These are phyloP conservation scores for Ptychobarbus kaznakovi DNA, from an alignment of 2,797 vertebrate species.

Conservation along the genomic window DNA sequence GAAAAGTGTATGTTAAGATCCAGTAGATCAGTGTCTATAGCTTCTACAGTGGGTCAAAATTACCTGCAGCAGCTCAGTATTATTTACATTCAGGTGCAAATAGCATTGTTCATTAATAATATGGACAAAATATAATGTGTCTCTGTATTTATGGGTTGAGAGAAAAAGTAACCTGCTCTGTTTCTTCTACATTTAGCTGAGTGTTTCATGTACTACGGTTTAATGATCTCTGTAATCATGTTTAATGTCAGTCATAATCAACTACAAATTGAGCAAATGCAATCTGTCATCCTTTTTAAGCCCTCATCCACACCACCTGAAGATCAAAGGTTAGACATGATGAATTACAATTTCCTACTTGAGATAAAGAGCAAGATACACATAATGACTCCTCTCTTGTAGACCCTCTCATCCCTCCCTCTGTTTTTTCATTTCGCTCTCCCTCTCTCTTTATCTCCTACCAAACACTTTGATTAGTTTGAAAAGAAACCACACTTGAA, in stretches of 20 bases:
- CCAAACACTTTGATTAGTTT: constrained; percentile 55
- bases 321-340: constrained; percentile 45
- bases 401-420: constrained; percentile 7
- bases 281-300: constrained; percentile 5
- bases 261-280: constrained; percentile 14
- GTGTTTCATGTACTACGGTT: neutral
- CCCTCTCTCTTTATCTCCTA: constrained; percentile 26
- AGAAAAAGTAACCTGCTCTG: neutral
- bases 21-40: neutral
- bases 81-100: neutral
- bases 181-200: neutral
- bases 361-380: constrained; percentile 36
- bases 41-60: constrained; percentile 1
- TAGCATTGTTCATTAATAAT: neutral
- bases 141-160: neutral
- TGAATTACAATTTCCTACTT: constrained; percentile 44
- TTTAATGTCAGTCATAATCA: constrained; percentile 42
- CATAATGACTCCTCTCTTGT: constrained; percentile 19
- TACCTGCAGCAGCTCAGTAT: neutral
- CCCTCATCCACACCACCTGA: constrained; percentile 26
- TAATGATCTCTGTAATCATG: constrained; percentile 18
- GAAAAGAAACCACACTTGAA: constrained; percentile 41
- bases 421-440: constrained; percentile 4
- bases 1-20: neutral
- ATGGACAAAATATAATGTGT: neutral